phyloP scores from a whole-genome alignment of 2,797 vertebrate species.

The Bucorvus abyssinicus region DNA sequence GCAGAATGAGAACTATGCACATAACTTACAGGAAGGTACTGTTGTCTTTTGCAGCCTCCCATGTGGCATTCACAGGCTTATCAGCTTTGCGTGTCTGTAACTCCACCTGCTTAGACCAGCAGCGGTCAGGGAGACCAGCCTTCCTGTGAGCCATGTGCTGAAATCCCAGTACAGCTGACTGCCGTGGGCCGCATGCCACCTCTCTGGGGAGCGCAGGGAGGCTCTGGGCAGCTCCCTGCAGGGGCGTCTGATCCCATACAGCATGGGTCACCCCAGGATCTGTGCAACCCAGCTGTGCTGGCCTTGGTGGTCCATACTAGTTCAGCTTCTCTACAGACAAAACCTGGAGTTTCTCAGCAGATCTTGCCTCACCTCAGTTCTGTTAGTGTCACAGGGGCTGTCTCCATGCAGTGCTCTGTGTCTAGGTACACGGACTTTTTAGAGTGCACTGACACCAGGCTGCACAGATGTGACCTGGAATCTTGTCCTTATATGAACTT shows the following conservation, averaged over 20 bases:
- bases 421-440: rapidly evolving
- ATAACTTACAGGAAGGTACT: not conserved
- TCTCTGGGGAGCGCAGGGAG: not conserved
- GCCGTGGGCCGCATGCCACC: not conserved
- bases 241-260: not conserved
- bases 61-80: not conserved
- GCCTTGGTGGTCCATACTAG: not conserved
- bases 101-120: not conserved
- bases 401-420: rapidly evolving
- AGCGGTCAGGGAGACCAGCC: not conserved
- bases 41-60: not conserved
- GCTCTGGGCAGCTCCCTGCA: not conserved
- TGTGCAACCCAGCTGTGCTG: not conserved
- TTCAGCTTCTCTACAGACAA: not conserved
- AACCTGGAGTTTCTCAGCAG: too few relatives aligned
- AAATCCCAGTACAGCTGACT: not conserved
- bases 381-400: not conserved
- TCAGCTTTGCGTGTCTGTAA: not conserved
- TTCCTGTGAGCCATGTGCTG: rapidly evolving
- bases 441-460: not conserved
- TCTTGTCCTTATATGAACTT: not conserved
- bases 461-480: not conserved
- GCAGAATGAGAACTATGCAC: not conserved
- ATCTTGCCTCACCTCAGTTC: not conserved
- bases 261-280: rapidly evolving